phyloP scores from a whole-genome alignment of 2,888 invertebrate species.

The Sesamia inferens region DNA sequence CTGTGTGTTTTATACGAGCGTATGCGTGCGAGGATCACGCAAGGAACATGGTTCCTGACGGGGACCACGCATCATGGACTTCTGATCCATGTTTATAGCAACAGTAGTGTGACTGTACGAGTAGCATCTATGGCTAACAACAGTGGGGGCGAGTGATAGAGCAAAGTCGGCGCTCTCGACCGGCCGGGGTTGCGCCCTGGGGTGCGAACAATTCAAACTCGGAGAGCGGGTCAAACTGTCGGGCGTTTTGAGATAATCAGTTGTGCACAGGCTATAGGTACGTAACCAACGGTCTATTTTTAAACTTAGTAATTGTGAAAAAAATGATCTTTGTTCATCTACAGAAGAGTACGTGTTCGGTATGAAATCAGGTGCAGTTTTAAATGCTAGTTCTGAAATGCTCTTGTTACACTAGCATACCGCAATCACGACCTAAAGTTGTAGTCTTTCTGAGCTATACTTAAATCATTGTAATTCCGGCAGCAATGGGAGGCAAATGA shows the following conservation, averaged over 20 bases:
- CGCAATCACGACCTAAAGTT: background rate
- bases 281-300: background rate
- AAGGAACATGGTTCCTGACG: background rate
- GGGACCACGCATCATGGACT: background rate
- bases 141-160: constrained; percentile 53
- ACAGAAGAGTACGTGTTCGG: background rate
- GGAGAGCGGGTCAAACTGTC: constrained; percentile 10
- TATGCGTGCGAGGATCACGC: background rate
- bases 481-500: constrained; percentile 41
- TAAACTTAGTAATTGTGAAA: no score
- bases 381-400: background rate
- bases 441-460: background rate
- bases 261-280: no score
- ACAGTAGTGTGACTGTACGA: constrained; percentile 8
- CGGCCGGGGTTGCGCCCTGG: constrained; percentile 49
- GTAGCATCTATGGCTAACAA: constrained; percentile 32
- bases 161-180: constrained; percentile 57
- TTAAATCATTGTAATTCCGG: background rate
- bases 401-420: background rate
- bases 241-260: no score
- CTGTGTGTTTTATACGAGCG: background rate
- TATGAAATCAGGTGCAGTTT: background rate
- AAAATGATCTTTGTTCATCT: background rate
- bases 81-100: constrained; percentile 10
- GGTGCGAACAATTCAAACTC: constrained; percentile 1